Evolutionary conservation across 2,888 invertebrate genomes (phyloP), one percentile per base, ranked within the genome.

Genomic region (Caenorhabditis sinica): DNA sequence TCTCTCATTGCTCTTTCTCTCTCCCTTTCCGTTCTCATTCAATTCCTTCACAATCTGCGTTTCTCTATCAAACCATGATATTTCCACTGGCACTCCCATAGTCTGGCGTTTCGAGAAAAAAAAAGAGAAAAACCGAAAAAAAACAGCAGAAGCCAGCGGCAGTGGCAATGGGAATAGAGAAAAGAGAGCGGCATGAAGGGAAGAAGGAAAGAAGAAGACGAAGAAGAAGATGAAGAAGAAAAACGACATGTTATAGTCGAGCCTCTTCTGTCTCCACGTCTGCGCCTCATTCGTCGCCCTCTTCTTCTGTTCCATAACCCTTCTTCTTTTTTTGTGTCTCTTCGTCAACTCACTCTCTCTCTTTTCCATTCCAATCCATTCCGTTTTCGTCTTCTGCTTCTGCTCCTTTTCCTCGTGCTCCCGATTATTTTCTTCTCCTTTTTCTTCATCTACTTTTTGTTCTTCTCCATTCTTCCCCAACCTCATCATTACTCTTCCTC

Each of bases 201-300:
- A 63, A 30, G 51, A 53, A 69, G 33, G 51, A 43, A 43, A 23
- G 45, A 51, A 36, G 53, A 71, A 13, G 56, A n/a, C 72, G 45
- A 65, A 53, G 40, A 60, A 82, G 28, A 43, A 72, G 43, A 45
- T 66, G 69, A 60, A 65, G 60, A 15, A 25, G 40, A 75, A 65
- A 60, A 61, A 66, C 65, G 61, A 58, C 68, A 71, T 75, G 75
- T 71, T 75, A 72, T 82, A 82, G 69, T 71, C 45, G 71, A 76
- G 76, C 73, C 71, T 33, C 58, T 65, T 58, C 36, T 40, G 65
- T 71, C 80, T 72, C 30, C n/a, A 49, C 56, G 74, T 68, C 81
- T 82, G 74, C 74, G 74, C 68, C 81, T 71, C 66, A 36, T 49
- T n/a, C 49, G 61, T n/a, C 60, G 49, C 61, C 73, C 71, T 17